Conservation (phyloP, 2,113 vertebrate genomes). For the Falco punctatus region DNA sequence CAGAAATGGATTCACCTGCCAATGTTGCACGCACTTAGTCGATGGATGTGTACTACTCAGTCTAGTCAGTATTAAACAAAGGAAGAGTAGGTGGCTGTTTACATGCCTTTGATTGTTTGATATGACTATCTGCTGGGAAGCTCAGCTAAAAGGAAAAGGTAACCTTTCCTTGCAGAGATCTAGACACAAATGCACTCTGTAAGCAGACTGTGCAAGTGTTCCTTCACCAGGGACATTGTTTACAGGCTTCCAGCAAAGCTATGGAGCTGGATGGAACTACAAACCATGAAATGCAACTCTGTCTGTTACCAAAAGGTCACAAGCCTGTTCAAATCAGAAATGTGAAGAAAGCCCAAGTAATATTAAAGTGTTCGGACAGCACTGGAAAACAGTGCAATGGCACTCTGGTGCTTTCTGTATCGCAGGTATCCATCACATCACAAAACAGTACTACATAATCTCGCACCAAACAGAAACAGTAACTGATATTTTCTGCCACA, state of each 20-base stretch:
- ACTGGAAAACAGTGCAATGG: not conserved
- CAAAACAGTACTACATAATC: not conserved
- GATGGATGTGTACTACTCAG: not conserved
- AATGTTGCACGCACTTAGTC: not conserved
- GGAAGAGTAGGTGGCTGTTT: not conserved
- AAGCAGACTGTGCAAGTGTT: no score
- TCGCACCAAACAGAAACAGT: not conserved
- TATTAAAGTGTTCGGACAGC: not conserved
- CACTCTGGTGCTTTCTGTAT: not conserved
- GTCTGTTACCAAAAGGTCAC: not conserved
- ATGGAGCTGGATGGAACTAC: not conserved
- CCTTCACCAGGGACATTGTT: not conserved
- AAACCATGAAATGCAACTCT: not conserved
- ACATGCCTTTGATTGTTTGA: not conserved
- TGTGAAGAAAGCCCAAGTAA: not conserved
- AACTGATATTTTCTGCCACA: not conserved
- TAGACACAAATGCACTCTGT: not conserved
- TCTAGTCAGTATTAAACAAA: no score
- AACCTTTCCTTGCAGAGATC: not conserved
- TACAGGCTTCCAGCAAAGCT: not conserved
- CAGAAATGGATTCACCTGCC: not conserved
- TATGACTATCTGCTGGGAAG: no score
- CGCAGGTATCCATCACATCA: no score
- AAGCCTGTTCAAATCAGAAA: not conserved
- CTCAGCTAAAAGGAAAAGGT: not conserved